phyloP scores from a whole-genome alignment of 2,888 invertebrate genomes.

The Syrphus vitripennis region DNA sequence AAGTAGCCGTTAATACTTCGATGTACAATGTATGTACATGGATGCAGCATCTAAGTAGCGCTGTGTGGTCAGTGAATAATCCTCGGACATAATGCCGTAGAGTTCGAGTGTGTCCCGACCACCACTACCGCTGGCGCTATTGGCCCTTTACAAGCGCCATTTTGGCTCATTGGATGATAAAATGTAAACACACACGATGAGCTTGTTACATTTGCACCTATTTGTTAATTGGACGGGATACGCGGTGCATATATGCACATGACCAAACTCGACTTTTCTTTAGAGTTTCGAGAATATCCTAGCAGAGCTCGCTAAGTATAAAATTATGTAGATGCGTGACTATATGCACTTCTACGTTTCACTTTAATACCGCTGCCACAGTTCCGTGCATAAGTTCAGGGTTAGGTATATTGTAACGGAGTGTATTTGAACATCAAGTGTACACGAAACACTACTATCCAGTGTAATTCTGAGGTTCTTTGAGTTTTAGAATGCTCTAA shows the following conservation, averaged over 20 bases:
- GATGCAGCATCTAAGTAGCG: conserved; percentile 26
- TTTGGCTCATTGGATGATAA: conserved; percentile 21
- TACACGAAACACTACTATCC: neutral
- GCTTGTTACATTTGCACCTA: conserved; percentile 72
- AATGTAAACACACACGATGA: conserved; percentile 59
- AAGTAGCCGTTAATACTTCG: conserved; percentile 46
- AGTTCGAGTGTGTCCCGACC: neutral
- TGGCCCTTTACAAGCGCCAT: conserved; percentile 2
- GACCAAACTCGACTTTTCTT: neutral
- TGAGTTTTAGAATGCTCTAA: conserved; percentile 23
- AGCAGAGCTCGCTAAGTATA: neutral
- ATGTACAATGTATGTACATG: too few relatives aligned
- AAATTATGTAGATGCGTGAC: conserved; percentile 27
- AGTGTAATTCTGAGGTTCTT: conserved; percentile 19
- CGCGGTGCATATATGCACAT: neutral
- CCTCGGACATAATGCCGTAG: conserved; percentile 14
- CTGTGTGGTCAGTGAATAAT: conserved; percentile 27
- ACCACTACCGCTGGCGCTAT: neutral
- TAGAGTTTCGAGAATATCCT: neutral
- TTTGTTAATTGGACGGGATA: conserved; percentile 71
- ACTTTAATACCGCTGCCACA: conserved; percentile 19
- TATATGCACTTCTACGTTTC: conserved; percentile 17
- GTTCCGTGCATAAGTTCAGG: conserved; percentile 25
- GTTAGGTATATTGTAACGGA: conserved; percentile 29
- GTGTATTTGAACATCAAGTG: neutral